phyloP scores from a whole-genome alignment of 2,888 invertebrate species.

The Drosophila acutilabella region DNA sequence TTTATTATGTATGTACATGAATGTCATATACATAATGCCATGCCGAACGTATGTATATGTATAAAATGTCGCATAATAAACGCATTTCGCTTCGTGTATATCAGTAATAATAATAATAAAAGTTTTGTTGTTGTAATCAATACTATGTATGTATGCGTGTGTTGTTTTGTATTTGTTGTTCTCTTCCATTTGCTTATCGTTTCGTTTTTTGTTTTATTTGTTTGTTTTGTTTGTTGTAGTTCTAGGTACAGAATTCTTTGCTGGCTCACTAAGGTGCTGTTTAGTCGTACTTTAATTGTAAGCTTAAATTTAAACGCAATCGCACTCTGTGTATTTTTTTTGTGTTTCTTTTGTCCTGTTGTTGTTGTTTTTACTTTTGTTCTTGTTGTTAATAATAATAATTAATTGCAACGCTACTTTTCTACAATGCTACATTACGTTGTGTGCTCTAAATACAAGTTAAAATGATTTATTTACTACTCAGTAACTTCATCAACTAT shows the following conservation, averaged over 20 bases:
- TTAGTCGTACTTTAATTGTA: conserved; percentile 60
- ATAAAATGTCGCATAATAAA: conserved; percentile 68
- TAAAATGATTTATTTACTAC: conserved; percentile 74
- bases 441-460: conserved; percentile 75
- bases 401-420: conserved; percentile 65
- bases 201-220: conserved; percentile 7
- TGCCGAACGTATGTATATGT: conserved; percentile 21
- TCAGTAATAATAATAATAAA: conserved; percentile 48
- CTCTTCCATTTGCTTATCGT: neutral
- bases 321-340: conserved; percentile 33
- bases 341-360: conserved; percentile 13
- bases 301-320: conserved; percentile 66
- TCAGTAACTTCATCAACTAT: conserved; percentile 63
- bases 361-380: conserved; percentile 25
- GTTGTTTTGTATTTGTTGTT: conserved; percentile 14
- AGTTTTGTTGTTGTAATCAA: conserved; percentile 54
- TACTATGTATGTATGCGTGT: conserved; percentile 41
- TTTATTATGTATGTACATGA: conserved; percentile 66
- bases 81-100: conserved; percentile 61
- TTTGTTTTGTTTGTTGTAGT: conserved; percentile 42
- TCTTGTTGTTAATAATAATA: conserved; percentile 52
- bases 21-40: conserved; percentile 78
- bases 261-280: conserved; percentile 74
- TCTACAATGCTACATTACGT: conserved; percentile 68
- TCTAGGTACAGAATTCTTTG: conserved; percentile 82